Evolutionary conservation across 1,140 invertebrate genomes (phyloP).

Genomic region (Ooceraea biroi): DNA sequence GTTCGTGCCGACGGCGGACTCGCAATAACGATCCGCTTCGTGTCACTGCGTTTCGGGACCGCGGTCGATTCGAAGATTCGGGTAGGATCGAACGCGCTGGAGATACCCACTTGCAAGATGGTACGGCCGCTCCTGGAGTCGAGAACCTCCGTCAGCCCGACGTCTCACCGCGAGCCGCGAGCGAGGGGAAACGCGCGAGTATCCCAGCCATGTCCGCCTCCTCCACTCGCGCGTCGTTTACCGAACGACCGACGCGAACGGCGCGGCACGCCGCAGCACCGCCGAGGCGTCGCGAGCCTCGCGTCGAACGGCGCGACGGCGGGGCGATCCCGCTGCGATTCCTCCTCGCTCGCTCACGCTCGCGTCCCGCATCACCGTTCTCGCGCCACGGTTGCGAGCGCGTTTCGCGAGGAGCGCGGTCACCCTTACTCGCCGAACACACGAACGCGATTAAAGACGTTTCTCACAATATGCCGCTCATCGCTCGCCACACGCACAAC

Average conservation of each 20-base stretch:
- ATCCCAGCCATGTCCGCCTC: conserved; percentile 60
- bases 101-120: conserved; percentile 60
- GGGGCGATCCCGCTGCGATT: neutral
- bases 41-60: neutral
- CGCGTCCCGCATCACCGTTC: conserved; percentile 24
- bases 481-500: conserved; percentile 6
- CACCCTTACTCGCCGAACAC: conserved; percentile 53
- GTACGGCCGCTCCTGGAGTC: conserved; percentile 69
- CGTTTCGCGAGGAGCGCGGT: neutral
- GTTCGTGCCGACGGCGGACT: conserved; percentile 31
- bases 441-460: conserved; percentile 34
- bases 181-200: conserved; percentile 61
- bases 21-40: neutral
- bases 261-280: neutral
- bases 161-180: conserved; percentile 37
- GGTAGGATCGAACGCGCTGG: neutral
- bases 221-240: conserved; percentile 47
- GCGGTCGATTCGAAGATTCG: neutral
- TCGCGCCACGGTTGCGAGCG: neutral
- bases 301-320: neutral
- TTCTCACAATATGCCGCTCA: conserved; percentile 42
- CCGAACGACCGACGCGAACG: neutral
- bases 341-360: neutral
- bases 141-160: conserved; percentile 69
- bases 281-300: neutral